These are phyloP conservation scores for Eidolon dupreanum DNA, from an alignment of 2,797 vertebrate genomes.

Conservation along the genomic window DNA sequence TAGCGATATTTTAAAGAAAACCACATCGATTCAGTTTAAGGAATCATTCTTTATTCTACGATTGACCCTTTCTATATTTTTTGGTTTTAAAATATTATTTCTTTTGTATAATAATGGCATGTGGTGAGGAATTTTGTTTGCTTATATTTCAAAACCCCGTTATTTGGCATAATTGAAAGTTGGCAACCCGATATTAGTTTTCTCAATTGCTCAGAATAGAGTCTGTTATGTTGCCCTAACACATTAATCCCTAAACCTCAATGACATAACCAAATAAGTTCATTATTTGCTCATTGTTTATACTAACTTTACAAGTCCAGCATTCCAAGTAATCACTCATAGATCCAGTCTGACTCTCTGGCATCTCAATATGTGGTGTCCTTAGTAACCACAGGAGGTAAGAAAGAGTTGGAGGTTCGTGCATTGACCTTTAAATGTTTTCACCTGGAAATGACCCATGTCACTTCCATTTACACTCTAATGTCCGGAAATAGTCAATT, in stretches of 20 bases:
- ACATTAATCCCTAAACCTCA: background rate
- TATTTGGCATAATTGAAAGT: background rate
- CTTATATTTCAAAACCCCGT: slow-evolving; percentile 15
- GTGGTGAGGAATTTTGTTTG: background rate
- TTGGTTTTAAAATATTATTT: slow-evolving; percentile 14
- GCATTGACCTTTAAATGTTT: slow-evolving; percentile 49
- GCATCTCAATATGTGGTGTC: background rate
- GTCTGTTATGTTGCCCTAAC: background rate
- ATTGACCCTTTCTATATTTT: background rate
- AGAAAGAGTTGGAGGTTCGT: slow-evolving; percentile 5
- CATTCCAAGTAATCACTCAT: slow-evolving; percentile 26
- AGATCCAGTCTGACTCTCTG: background rate
- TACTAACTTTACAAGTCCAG: background rate
- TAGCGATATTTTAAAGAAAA: background rate
- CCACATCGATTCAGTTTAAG: background rate
- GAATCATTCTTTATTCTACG: background rate
- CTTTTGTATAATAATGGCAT: background rate
- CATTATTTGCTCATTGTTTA: slow-evolving; percentile 20
- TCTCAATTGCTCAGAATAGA: background rate
- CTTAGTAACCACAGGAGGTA: background rate
- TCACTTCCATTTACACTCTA: slow-evolving; percentile 18
- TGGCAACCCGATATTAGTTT: background rate
- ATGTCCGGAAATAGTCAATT: background rate
- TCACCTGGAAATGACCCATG: slow-evolving; percentile 58
- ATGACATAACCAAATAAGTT: background rate